Base-by-base conservation (phyloP, 1,140 invertebrate species). In the Galendromus occidentalis region DNA sequence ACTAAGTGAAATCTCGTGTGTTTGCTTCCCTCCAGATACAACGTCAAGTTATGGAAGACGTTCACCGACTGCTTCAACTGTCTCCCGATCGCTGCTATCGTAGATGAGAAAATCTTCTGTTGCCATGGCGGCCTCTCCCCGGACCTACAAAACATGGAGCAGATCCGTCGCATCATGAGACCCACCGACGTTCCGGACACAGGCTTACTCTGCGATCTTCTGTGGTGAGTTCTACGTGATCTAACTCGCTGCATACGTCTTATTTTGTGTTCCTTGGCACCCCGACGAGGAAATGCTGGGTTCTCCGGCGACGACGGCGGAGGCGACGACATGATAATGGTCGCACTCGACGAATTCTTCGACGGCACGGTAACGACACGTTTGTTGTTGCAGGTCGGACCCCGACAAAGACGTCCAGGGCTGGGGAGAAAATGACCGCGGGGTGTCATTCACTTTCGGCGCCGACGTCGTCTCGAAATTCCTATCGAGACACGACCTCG, bases 201-300 rank as follows among this genome's bases (percentile, higher is more conserved):
- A 71, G 79, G 79, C 63, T 79, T 97, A 65, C 79, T 98, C 20
- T 98, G 93, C 79, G 93, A 97, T 80, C 80, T 98, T 68, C 79
- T 97, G 25, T 97, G 93, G 93, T 95, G 90, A 5, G 92, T 94
- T 79, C n/a, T n/a, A n/a, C 91, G 91, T 0, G 90, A 95, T 75
- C 93, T 81, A 70, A 79, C 80, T 66, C 30, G 64, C 20, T 22
- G 4, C 33, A 9, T 6, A 39, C 4, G 9, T 4, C 33, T 39
- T 39, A 39, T 39, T 39, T 9, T 4, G 33, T 39, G 33, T 39
- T 39, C 33, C n/a, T n/a, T n/a, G n/a, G n/a, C n/a, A n/a, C n/a
- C n/a, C n/a, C n/a, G n/a, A n/a, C n/a, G n/a, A n/a, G n/a, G n/a
- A n/a, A n/a, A n/a, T n/a, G n/a, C n/a, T n/a, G n/a, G n/a, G n/a